These are phyloP conservation scores for Montipora efflorescens DNA, from an alignment of 64 coral and sea anemone genomes.

Conservation along the genomic window DNA sequence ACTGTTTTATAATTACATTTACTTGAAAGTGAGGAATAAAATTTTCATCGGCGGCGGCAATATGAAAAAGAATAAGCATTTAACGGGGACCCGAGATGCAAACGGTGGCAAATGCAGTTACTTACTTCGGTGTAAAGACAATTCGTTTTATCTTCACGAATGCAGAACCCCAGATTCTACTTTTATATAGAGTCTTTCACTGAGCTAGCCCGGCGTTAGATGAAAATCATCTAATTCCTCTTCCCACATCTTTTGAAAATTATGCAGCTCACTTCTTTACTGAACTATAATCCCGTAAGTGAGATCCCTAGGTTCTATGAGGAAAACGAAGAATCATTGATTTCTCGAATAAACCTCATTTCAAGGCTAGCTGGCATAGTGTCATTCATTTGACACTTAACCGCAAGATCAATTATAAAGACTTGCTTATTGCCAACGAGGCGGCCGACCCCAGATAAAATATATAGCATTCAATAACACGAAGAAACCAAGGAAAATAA, in stretches of 20 bases:
- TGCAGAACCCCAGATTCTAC: neutral
- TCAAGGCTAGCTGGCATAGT: neutral
- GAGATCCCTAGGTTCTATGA: no score
- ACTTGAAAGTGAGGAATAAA: neutral
- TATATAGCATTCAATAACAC: neutral
- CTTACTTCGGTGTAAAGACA: neutral
- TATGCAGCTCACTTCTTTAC: no score
- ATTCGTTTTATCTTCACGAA: neutral
- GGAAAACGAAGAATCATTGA: no score
- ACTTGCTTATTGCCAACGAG: neutral
- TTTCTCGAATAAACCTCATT: no score
- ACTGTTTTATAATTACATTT: neutral
- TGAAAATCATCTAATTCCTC: no score
- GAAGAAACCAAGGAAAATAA: neutral
- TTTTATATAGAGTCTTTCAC: no score
- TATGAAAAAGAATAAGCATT: neutral
- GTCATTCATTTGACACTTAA: neutral
- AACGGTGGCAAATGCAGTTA: neutral
- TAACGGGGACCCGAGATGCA: neutral
- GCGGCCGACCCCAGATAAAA: neutral
- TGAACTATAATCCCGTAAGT: no score
- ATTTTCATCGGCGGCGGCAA: no score
- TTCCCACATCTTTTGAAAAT: no score
- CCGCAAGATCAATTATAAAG: slow-evolving; percentile 10
- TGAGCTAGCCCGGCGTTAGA: no score